These are phyloP conservation scores for Crocodylus rhombifer DNA, from an alignment of 2,797 vertebrate genomes.

Conservation along the genomic window DNA sequence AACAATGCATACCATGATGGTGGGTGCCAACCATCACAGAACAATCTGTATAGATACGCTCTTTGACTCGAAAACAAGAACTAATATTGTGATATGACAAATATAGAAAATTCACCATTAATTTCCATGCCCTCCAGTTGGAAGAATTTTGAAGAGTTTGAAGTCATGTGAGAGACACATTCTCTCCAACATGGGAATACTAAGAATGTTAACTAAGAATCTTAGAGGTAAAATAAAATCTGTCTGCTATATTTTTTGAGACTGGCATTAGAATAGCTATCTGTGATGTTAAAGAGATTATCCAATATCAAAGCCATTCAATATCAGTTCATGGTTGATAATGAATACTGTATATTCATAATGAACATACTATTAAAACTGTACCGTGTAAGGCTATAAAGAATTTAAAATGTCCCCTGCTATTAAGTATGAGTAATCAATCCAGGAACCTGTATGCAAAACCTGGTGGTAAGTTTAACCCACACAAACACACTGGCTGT, in stretches of 20 bases:
- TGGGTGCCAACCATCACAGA: neutral
- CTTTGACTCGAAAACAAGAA: neutral
- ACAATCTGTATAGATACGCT: neutral
- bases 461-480: neutral
- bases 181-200: neutral
- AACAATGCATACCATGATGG: neutral
- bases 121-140: neutral
- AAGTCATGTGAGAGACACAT: neutral
- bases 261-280: neutral
- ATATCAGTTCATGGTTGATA: neutral
- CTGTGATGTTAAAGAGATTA: neutral
- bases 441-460: neutral
- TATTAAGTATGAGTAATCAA: neutral
- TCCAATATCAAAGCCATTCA: neutral
- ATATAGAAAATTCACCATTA: neutral
- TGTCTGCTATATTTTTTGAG: neutral
- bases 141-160: neutral
- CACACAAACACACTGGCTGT: neutral
- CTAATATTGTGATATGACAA: neutral
- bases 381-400: neutral
- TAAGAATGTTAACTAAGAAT: neutral
- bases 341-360: neutral
- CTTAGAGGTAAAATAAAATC: neutral
- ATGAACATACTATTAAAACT: neutral
- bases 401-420: neutral